Percentiles rank a stretch among this genome's conserved stretches.
These are phyloP conservation scores for Phenganax marumi DNA, from an alignment of 92 coral and sea anemone species.

Conservation along the genomic window DNA sequence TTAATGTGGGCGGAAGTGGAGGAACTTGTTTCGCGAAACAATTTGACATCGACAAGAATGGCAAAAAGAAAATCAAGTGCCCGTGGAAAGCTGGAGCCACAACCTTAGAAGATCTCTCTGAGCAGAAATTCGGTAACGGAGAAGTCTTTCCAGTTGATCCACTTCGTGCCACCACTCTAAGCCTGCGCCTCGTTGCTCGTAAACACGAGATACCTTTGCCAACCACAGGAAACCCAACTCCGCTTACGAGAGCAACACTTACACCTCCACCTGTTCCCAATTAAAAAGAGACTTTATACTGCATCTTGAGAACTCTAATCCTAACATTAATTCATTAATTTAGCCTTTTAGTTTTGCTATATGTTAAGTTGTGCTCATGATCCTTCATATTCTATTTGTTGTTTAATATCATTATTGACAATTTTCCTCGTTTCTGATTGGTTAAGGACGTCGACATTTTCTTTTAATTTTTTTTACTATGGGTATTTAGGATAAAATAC, in stretches of 20 bases:
- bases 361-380: too few species aligned
- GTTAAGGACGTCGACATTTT: too few species aligned
- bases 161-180: conserved; percentile 6
- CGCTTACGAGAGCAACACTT: conserved; percentile 28
- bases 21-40: neutral
- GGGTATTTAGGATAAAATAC: too few species aligned
- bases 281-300: neutral
- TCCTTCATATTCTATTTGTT: too few species aligned
- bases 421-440: too few species aligned
- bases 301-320: too few species aligned
- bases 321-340: too few species aligned
- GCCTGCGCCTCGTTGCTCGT: conserved; percentile 36
- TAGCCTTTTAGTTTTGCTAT: too few species aligned
- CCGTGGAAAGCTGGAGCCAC: conserved; percentile 31
- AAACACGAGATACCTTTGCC: conserved; percentile 9
- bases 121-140: neutral
- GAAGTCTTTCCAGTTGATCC: neutral
- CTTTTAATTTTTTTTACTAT: too few species aligned
- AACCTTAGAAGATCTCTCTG: conserved; percentile 1
- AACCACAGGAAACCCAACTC: conserved; percentile 23
- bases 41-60: neutral
- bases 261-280: conserved; percentile 26
- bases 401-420: too few species aligned
- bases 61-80: neutral
- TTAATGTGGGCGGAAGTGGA: conserved; percentile 20